Base-by-base conservation (phyloP, 1,140 invertebrate species). In the Aplysia californica region DNA sequence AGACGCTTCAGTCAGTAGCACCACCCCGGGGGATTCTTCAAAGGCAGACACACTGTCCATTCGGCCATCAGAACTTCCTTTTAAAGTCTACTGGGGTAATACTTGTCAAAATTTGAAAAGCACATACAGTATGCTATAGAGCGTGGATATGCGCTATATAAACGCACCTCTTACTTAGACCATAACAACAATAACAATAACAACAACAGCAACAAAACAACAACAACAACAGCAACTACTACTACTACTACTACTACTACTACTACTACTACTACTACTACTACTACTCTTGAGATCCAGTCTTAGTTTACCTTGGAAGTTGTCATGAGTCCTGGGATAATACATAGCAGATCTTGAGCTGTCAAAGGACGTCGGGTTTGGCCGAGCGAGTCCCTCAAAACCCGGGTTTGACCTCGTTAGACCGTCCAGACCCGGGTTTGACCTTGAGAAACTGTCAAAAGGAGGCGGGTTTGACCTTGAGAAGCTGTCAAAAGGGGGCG, bases 321-420 rank as follows among this genome's bases (percentile, higher is more conserved):
- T 56, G 41, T 70, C 68, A 20, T 5, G 15, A 18, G 35, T 23
- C 15, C 66, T 23, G 1, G 55, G 2, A n/a, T 70, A 70, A 21
- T 70, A 70, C 41, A 70, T 35, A 1, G 68, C 15, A 18, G 68
- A 21, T 56, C 68, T 70, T 6, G 3, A n/a, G 29, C 26, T 5
- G 36, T 70, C 68, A 35, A 70, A 70, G 33, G 41, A 70, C 23
- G n/a, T n/a, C n/a, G n/a, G n/a, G n/a, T n/a, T n/a, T n/a, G n/a
- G n/a, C n/a, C n/a, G n/a, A n/a, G n/a, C n/a, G n/a, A n/a, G n/a
- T n/a, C n/a, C n/a, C n/a, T n/a, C n/a, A n/a, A n/a, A n/a, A n/a
- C n/a, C n/a, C n/a, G 50, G 50, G n/a, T 4, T 56, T 33, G 70
- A 38, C 29, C 55, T 59, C 1, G 70, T 26, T 23, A 73, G 26